A percentile compares a stretch with the other conserved stretches of the same genome.
Conservation (phyloP, 2,888 invertebrate genomes). For the Thelaira solivaga region DNA sequence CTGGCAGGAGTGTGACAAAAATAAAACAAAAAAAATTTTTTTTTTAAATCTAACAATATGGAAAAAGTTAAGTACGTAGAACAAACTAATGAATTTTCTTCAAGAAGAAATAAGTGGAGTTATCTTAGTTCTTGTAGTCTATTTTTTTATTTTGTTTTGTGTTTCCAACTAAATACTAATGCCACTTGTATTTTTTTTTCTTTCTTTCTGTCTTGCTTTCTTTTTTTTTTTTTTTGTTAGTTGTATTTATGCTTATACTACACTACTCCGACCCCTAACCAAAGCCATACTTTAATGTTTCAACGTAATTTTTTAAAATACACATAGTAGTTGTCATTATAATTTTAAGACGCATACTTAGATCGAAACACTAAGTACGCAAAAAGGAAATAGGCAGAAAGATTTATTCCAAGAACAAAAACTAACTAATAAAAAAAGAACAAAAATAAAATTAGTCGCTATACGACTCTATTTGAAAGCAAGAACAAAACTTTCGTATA, state of each 20-base stretch:
- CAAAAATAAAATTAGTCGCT: constrained; percentile 26
- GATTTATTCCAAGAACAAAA: constrained; percentile 28
- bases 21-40: constrained; percentile 39
- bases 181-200: not conserved
- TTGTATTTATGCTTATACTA: not conserved
- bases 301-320: constrained; percentile 36
- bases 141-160: constrained; percentile 4
- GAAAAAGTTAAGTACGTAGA: constrained; percentile 48
- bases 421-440: too few relatives aligned
- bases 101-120: constrained; percentile 38
- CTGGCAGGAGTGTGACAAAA: constrained; percentile 24
- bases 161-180: constrained; percentile 9
- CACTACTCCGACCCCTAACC: not conserved
- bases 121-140: constrained; percentile 12
- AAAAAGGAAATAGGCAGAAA: constrained; percentile 44
- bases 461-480: constrained; percentile 19
- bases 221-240: too few relatives aligned
- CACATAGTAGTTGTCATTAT: constrained; percentile 58
- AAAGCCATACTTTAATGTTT: not conserved
- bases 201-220: too few relatives aligned
- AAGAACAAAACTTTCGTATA: constrained; percentile 16
- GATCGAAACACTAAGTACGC: constrained; percentile 14
- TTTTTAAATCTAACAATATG: constrained; percentile 37
- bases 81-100: constrained; percentile 57
- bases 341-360: constrained; percentile 55